Evolutionary conservation across 2,113 vertebrate species (phyloP).

Genomic region (Stegastes partitus): DNA sequence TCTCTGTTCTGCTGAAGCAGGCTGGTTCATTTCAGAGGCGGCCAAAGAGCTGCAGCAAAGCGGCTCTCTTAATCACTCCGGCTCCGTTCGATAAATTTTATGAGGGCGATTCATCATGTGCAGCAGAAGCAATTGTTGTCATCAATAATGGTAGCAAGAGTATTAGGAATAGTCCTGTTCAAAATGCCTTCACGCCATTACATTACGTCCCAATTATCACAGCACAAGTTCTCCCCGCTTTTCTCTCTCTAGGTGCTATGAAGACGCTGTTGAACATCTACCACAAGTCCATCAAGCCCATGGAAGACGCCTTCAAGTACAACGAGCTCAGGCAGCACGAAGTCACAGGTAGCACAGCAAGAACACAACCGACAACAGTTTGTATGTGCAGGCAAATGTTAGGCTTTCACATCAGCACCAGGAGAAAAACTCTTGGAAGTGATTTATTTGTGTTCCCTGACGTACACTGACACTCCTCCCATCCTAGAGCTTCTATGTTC

Average conservation of each 20-base stretch:
- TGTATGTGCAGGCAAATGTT: too few relatives aligned
- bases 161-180: slow-evolving; percentile 25
- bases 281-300: slow-evolving; percentile 92
- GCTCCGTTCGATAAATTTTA: slow-evolving; percentile 51
- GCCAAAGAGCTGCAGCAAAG: slow-evolving; percentile 31
- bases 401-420: background rate
- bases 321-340: slow-evolving; percentile 96
- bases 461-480: too few relatives aligned
- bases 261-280: slow-evolving; percentile 94
- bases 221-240: background rate
- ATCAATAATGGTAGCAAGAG: slow-evolving; percentile 22
- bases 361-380: too few relatives aligned
- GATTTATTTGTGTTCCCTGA: background rate
- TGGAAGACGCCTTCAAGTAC: slow-evolving; percentile 96
- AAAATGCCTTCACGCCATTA: slow-evolving; percentile 9
- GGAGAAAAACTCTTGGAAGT: background rate
- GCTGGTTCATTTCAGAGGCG: slow-evolving; percentile 17
- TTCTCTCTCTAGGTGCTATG: slow-evolving; percentile 84
- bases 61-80: slow-evolving; percentile 45
- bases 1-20: slow-evolving; percentile 49
- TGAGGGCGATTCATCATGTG: slow-evolving; percentile 43
- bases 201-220: slow-evolving; percentile 9
- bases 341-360: slow-evolving; percentile 90
- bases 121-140: slow-evolving; percentile 41
- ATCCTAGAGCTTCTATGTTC: too few relatives aligned